Base-by-base conservation (phyloP, 2,888 invertebrate genomes). In the Trisateles emortualis region DNA sequence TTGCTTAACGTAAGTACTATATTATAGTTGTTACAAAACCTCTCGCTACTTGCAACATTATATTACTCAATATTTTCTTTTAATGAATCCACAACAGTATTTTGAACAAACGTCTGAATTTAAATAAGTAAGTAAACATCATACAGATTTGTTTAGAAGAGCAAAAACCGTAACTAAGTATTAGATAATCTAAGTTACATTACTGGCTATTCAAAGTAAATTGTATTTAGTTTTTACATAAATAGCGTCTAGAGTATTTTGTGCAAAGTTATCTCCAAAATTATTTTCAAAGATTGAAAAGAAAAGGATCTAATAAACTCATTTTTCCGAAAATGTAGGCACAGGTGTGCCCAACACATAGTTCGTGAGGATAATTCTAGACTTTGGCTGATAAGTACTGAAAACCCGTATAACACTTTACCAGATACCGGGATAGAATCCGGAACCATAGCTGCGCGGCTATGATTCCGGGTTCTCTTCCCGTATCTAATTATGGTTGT, bases 11-110 rank as follows among this genome's bases (percentile, higher is more conserved):
- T 69, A 86, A 78, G 67, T 69, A 75, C 77, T 76, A 73, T 74
- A 77, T 69, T 76, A 76, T 74, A 72, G 64, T 53, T 74, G 73
- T 88, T 88, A 86, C 74, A 82, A 85, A 86, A 87, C 80, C 68
- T 49, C 67, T 72, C 65, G 66, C 68, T 73, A 55, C 68, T 74
- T 69, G 68, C 74, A 73, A 73, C 72, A 71, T 68, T 33, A 68
- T 62, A 72, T 77, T 76, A 69, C 71, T 62, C 42, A 62, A 74
- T 72, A 54, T 59, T 71, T 69, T 59, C 40, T 63, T 65, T 66
- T 59, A 53, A 55, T 33, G 8, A n/a, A 33, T 14, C 14, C 8
- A 29, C 29, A 29, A 9, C 10, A 10, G 29, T n/a, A 29, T n/a
- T n/a, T n/a, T n/a, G n/a, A n/a, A n/a, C n/a, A n/a, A n/a, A n/a